Evolutionary conservation across 2,113 vertebrate genomes (phyloP).

Genomic region (Lampris incognitus): DNA sequence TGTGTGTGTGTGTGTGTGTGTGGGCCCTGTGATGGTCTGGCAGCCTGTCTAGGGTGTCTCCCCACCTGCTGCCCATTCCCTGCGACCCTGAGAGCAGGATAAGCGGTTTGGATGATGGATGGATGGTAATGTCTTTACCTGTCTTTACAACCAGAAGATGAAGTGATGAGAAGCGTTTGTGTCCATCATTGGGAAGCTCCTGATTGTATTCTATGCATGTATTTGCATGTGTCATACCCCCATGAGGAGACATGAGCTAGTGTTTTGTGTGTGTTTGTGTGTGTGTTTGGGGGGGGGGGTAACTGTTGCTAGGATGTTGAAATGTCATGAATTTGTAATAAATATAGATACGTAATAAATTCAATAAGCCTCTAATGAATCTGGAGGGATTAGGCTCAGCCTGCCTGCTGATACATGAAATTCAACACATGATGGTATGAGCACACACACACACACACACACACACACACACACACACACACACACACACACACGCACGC

Average conservation of each 20-base stretch:
- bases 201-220: too few relatives aligned
- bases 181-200: too few relatives aligned
- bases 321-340: too few relatives aligned
- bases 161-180: too few relatives aligned
- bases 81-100: too few relatives aligned
- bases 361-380: not conserved
- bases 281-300: not conserved
- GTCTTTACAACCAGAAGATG: too few relatives aligned
- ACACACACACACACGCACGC: conserved; percentile 12
- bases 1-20: conserved; percentile 11
- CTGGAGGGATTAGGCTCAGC: conserved; percentile 2
- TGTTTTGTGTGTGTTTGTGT: conserved; percentile 9
- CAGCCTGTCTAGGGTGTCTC: too few relatives aligned
- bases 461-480: conserved; percentile 10
- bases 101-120: too few relatives aligned
- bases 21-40: not conserved
- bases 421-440: not conserved
- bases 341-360: too few relatives aligned
- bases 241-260: not conserved
- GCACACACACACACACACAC: conserved; percentile 9
- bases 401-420: not conserved
- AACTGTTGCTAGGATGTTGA: not conserved
- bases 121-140: too few relatives aligned
- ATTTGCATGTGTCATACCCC: too few relatives aligned
- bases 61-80: too few relatives aligned